phyloP scores from a whole-genome alignment of 2,888 invertebrate genomes.

The Megaustenia siamemsis region DNA sequence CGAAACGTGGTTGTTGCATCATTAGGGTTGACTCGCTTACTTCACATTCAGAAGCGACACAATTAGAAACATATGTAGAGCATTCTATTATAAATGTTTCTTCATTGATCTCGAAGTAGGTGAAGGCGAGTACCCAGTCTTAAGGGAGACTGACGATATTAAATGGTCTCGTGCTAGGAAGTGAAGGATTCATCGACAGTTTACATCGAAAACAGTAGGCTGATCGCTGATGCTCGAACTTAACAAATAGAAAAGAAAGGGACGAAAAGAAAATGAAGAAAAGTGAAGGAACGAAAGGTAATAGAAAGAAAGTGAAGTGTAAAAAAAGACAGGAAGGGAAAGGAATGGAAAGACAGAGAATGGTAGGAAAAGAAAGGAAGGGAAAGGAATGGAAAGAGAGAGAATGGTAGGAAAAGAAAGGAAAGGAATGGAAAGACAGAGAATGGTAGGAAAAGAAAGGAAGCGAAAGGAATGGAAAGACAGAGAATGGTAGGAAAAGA shows the following conservation, averaged over 20 bases:
- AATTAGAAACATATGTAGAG: no score
- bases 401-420: neutral
- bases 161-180: no score
- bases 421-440: neutral
- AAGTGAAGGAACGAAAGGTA: neutral
- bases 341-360: neutral
- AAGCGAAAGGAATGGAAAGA: neutral
- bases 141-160: no score
- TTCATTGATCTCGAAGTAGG: neutral
- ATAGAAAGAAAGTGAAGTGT: neutral
- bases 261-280: conserved; percentile 10
- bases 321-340: neutral
- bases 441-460: neutral
- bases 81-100: no score
- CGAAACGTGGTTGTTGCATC: no score
- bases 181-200: neutral
- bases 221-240: neutral
- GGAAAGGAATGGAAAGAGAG: neutral
- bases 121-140: no score
- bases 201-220: no score
- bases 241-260: neutral
- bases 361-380: neutral
- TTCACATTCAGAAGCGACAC: no score
- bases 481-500: neutral
- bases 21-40: no score